Conservation (phyloP, 2,888 invertebrate genomes). For the Timema cristinae region DNA sequence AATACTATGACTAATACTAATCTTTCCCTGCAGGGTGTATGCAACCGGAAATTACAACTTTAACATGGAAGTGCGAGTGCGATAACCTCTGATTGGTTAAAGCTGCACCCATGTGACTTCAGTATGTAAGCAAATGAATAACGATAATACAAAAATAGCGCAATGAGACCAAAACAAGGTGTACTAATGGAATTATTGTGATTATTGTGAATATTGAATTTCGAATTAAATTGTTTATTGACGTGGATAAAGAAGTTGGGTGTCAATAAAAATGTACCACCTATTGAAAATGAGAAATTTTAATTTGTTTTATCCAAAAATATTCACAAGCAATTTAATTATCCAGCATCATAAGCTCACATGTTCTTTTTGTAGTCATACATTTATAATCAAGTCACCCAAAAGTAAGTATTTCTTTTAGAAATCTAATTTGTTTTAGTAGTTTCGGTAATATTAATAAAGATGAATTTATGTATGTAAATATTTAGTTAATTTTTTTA, state of each 20-base stretch:
- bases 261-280: constrained; percentile 39
- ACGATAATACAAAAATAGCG: constrained; percentile 32
- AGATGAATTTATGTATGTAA: not conserved
- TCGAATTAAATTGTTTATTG: too few relatives aligned
- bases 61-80: constrained; percentile 24
- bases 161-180: constrained; percentile 33
- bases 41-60: constrained; percentile 28
- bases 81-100: constrained; percentile 22
- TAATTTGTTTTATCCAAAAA: constrained; percentile 36
- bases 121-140: constrained; percentile 17
- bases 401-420: constrained; percentile 2
- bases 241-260: too few relatives aligned
- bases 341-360: constrained; percentile 30
- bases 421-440: not conserved
- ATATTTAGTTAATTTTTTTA: not conserved
- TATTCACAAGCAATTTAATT: constrained; percentile 34
- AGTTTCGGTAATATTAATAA: not conserved
- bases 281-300: constrained; percentile 38
- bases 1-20: constrained; percentile 28
- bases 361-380: constrained; percentile 41
- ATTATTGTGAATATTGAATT: too few relatives aligned
- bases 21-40: constrained; percentile 27
- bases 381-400: constrained; percentile 16
- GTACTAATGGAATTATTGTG: too few relatives aligned
- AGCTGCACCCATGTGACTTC: constrained; percentile 22